Evolutionary conservation across 2,113 vertebrate genomes (phyloP), one percentile per base, ranked within the genome.

Genomic region (Clupea harengus): DNA sequence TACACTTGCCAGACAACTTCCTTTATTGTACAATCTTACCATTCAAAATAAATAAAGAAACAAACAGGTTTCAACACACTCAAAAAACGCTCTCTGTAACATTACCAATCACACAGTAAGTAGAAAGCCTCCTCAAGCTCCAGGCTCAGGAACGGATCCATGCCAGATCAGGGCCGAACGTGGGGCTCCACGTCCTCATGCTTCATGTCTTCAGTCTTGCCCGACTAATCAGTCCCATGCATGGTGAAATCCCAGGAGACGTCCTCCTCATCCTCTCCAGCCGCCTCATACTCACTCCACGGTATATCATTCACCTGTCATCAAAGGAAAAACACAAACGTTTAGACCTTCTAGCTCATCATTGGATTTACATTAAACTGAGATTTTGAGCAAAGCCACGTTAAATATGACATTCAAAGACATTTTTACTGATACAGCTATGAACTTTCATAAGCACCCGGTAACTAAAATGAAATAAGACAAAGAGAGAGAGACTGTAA

Each of bases 271-370:
- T 87, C 87, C 28, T 5, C 81, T n/a, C 25, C 47, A 28, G 20
- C 89, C 45, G 13, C 22, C n/a, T 85, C 85, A 60, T 52, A 80
- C 15, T 84, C 78, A 45, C 50, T 87, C 90, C 90, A 90, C 2
- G 89, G 85, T n/a, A 90, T 46, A 67, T 90, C 83, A 82, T 90
- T 92, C 13, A 91, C 88, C 91, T 92, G 54, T 20, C 18, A 18
- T 22, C 6, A 18, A 45, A 87, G 32, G 9, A 83, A 11, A 13
- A 11, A 44, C 11, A 8, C 2, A 28, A 54, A 22, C 28, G 7
- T 3, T 46, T n/a, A 52, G 44, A 52, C 9, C 20, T 28, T 25
- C 13, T 22, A 49, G 47, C 9, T 49, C 9, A 49, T 49, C 6
- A 49, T 2, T 49, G 47, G 39, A 39, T 39, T 39, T 39, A 49